Percentiles rank a stretch among this genome's conserved stretches.
Conservation (phyloP, 2,888 invertebrate genomes). For the Erebia ligea region DNA sequence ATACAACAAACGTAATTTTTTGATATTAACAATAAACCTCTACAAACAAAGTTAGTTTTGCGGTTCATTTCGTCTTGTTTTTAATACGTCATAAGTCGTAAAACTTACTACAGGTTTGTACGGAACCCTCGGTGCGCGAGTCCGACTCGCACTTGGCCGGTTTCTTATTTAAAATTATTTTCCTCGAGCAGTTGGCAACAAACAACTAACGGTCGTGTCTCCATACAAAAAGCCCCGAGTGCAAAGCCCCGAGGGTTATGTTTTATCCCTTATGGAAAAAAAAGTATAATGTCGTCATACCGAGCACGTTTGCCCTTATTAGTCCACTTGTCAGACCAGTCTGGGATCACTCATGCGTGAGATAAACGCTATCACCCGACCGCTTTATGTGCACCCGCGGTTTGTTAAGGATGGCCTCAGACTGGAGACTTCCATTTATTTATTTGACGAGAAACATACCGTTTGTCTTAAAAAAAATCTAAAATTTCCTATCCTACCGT, state of each 20-base stretch:
- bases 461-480: too few species aligned
- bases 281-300: slow-evolving; percentile 65
- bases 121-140: too few species aligned
- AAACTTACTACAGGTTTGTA: too few species aligned
- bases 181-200: slow-evolving; percentile 19
- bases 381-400: slow-evolving; percentile 33
- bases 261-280: slow-evolving; percentile 55
- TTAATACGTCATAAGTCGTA: too few species aligned
- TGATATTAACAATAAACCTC: too few species aligned
- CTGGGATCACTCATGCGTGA: slow-evolving; percentile 54
- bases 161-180: background rate
- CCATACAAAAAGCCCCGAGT: slow-evolving; percentile 51
- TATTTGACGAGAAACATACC: background rate
- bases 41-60: too few species aligned
- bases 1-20: too few species aligned
- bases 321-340: slow-evolving; percentile 56
- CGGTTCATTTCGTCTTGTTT: too few species aligned
- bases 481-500: too few species aligned
- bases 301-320: slow-evolving; percentile 68
- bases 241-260: slow-evolving; percentile 64
- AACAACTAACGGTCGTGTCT: slow-evolving; percentile 42
- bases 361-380: slow-evolving; percentile 45
- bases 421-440: slow-evolving; percentile 21
- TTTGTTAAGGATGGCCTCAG: background rate
- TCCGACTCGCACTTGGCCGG: too few species aligned